Base-by-base conservation (phyloP, 2,113 vertebrate genomes). In the Dissostichus mawsoni region DNA sequence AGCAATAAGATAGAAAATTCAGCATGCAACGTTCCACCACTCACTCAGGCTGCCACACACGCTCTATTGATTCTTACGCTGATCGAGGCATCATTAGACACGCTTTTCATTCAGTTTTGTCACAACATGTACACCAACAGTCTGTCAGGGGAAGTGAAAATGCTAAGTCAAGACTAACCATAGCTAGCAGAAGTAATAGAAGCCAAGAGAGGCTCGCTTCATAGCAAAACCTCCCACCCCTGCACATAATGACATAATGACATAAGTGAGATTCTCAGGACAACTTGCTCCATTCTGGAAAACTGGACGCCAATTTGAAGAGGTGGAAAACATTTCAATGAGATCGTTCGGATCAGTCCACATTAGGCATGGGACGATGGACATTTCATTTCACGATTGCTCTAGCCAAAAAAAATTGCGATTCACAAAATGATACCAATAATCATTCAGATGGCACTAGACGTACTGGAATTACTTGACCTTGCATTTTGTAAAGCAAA, bases 61-160 rank as follows among this genome's bases (percentile, higher is more conserved):
- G 7, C 53, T 61, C 63, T 13, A 13, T 1, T 62, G 23, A 9
- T 13, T 14, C 50, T 41, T 13, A 41, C 11, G 10, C 74, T 25
- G 47, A 44, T 53, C 45, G 58, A 41, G 56, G n/a, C 47, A 25
- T 66, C 61, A 58, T 73, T 33, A 51, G 69, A 74, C 69, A 64
- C 50, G 64, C 29, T 53, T 53, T 48, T 71, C 25, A 23, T 52
- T 70, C 9, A 58, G 23, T n/a, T 59, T 76, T 65, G 29, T n/a
- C 47, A 69, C 70, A 17, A 62, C 23, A 61, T 4, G 8, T 23
- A 8, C 5, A 23, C 14, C 50, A 11, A 17, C 16, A 62, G 74
- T 25, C 36, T 64, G 10, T 74, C 25, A 45, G 52, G 33, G 53
- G 17, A 65, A 33, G 52, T 71, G 33, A n/a, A 23, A 53, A 51